Evolutionary conservation across 1,140 invertebrate genomes (phyloP), one percentile per base, ranked within the genome.

Genomic region (Cydia fagiglandana): DNA sequence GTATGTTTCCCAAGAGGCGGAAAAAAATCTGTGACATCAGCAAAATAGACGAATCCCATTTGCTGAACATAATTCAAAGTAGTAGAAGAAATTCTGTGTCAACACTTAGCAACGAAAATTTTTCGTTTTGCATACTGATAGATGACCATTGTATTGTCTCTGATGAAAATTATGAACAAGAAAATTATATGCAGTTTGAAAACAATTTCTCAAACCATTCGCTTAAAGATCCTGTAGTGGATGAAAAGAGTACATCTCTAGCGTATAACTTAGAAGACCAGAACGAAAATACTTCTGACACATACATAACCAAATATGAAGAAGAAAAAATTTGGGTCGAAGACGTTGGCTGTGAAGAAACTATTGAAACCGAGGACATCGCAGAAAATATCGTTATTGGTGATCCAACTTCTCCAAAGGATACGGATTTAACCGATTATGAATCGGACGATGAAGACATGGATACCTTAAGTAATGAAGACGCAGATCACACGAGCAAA

Each of bases 291-390:
- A 41, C 75, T 47, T 28, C 83, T 64, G 81, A 70, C 34, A 38
- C 66, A 17, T 38, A n/a, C 17, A 24, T 41, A 38, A 17, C n/a
- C 15, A 38, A 70, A 38, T 70, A 17, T 70, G 34, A 70, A 20
- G 30, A 56, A 56, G 76, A 84, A 78, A 84, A 88, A 78, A 79
- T 90, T 30, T 94, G 93, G 92, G 87, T 93, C 15, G 90, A 91
- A 73, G 92, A 93, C 75, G 88, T 93, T 9, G 92, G 85, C 10
- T 93, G 90, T 79, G 83, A 92, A 73, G 92, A 94, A 81, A 93
- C 92, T 38, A 87, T 94, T 64, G 86, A 92, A 30, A 91, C 85
- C 78, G 93, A 93, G 41, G 89, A 93, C 74, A 80, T 89, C 47
- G 86, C 81, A 45, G 89, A 91, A 83, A 82, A 89, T 77, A 80